These are phyloP conservation scores for Nemurella pictetii DNA, from an alignment of 2,888 invertebrate genomes.

Conservation along the genomic window DNA sequence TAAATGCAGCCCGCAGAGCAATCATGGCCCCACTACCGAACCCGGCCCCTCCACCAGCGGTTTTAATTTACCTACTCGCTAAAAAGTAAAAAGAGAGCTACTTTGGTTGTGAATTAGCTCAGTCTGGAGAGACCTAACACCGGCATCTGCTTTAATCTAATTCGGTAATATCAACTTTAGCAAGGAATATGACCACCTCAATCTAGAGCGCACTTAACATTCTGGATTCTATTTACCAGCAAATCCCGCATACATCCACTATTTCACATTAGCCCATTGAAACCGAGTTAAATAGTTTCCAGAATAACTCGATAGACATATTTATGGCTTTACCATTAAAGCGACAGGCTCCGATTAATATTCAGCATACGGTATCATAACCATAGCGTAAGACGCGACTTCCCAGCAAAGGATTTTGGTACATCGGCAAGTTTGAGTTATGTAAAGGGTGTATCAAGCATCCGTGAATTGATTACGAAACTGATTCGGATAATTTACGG, in stretches of 20 bases:
- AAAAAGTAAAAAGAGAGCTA: not conserved
- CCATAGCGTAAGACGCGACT: not conserved
- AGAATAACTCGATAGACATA: slow-evolving; percentile 24
- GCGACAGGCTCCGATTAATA: not conserved
- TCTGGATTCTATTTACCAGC: not conserved
- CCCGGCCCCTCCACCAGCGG: not conserved
- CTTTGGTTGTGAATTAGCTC: not conserved
- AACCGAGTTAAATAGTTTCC: slow-evolving; percentile 20
- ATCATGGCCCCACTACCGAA: not conserved
- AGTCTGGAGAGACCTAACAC: no score
- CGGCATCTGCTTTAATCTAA: not conserved
- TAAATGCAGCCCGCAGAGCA: not conserved
- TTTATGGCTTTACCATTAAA: slow-evolving; percentile 26
- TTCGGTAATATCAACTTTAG: not conserved
- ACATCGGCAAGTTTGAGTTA: not conserved
- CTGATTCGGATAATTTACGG: not conserved
- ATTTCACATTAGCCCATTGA: slow-evolving; percentile 23
- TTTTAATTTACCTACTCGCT: not conserved
- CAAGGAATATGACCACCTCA: not conserved
- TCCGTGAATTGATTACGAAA: not conserved
- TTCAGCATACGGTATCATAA: not conserved
- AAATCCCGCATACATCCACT: not conserved
- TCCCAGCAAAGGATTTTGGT: not conserved
- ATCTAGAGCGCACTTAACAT: not conserved
- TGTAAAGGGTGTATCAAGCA: not conserved